Evolutionary conservation across 1,140 invertebrate genomes (phyloP), one percentile per base, ranked within the genome.

Genomic region (Leptinotarsa undecemlineata): DNA sequence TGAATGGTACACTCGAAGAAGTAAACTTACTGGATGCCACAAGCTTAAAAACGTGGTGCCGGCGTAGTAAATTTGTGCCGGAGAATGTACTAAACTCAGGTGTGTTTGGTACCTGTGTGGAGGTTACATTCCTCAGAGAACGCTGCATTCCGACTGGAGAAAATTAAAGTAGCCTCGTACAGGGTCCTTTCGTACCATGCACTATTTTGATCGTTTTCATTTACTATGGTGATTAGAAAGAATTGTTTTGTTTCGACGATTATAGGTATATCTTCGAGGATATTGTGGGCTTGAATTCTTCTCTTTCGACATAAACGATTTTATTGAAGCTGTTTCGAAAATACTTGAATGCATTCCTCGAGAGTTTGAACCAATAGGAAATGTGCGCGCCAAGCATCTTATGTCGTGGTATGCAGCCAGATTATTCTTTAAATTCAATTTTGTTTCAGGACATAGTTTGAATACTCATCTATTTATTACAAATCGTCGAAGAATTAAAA

Each of bases 91-190:
- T 63, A 76, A 79, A 82, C 82, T 83, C 83, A 84, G 83, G 83
- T 84, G 83, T 84, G 83, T 84, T 82, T 79, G 76, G 77, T 81
- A 79, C 82, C 83, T 74, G 79, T 72, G 70, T 76, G 66, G 81
- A 84, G 83, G 82, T 79, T 84, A 84, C 82, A 83, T 84, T 84
- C 83, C 83, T 73, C 68, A 74, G 74, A 74, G 77, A 80, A 76
- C 72, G 51, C 80, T 77, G 80, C 82, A 84, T 84, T 84, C 82
- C 82, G 73, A 69, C 74, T 72, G 79, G 79, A 81, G 82, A 84
- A 84, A 84, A 81, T 81, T 75, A 73, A 80, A 73, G 72, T 83
- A 83, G 81, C 78, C 82, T 82, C 79, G 73, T 57, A 51, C 48
- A n/a, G 73, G 63, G 74, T 75, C 69, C 26, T 20, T 60, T 73